phyloP scores from a whole-genome alignment of 2,797 vertebrate species.

The Squalus acanthias region DNA sequence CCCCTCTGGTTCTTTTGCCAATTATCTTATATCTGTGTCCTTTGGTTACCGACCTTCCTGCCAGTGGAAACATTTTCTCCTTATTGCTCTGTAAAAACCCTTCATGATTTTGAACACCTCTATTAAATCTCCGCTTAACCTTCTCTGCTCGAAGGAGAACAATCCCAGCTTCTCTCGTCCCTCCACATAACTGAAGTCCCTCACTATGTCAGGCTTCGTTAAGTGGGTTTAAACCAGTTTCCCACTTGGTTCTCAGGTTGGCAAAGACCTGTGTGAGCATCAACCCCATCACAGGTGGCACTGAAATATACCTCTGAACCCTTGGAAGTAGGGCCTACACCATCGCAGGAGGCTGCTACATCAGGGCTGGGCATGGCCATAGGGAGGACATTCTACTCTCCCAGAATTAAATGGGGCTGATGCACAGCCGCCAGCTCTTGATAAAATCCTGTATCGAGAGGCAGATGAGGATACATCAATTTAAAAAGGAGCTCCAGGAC shows the following conservation, averaged over 20 bases:
- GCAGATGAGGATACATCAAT: neutral
- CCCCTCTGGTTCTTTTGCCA: neutral
- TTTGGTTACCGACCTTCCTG: neutral
- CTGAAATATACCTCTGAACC: too few species aligned
- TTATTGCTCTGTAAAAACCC: neutral
- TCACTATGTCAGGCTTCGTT: too few species aligned
- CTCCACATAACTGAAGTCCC: too few species aligned
- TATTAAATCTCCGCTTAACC: neutral
- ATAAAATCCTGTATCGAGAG: neutral
- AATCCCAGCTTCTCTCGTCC: too few species aligned
- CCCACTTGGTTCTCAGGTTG: neutral
- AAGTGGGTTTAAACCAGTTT: neutral
- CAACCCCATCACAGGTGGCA: neutral
- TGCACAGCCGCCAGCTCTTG: neutral
- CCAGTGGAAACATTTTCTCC: neutral
- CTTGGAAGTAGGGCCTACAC: too few species aligned
- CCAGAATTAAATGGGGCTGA: too few species aligned
- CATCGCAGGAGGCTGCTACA: neutral
- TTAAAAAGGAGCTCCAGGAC: neutral
- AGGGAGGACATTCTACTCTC: neutral
- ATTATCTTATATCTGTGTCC: neutral
- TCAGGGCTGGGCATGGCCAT: neutral
- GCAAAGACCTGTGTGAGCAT: neutral
- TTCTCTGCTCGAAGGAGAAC: too few species aligned
- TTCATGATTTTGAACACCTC: neutral